phyloP scores from a whole-genome alignment of 2,113 vertebrate species.

The Cacatua alba region DNA sequence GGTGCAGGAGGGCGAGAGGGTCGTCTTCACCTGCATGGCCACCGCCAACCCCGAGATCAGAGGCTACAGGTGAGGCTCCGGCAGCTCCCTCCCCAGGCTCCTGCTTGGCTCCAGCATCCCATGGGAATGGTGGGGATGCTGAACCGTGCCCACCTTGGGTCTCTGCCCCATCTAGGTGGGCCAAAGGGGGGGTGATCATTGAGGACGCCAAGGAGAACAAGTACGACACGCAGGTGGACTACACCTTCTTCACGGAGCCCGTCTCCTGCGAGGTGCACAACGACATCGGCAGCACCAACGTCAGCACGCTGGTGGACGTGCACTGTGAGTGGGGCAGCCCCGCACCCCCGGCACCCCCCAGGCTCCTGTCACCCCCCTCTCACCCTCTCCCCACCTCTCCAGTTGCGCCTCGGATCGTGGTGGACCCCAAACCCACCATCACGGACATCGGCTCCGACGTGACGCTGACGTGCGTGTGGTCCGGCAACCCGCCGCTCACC shows the following conservation, averaged over 20 bases:
- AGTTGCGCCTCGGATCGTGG: slow-evolving; percentile 92
- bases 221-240: slow-evolving; percentile 91
- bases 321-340: slow-evolving; percentile 82
- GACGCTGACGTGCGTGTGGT: slow-evolving; percentile 92
- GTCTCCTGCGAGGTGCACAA: slow-evolving; percentile 97
- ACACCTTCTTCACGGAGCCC: slow-evolving; percentile 96
- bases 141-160: accelerated
- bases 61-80: slow-evolving; percentile 85
- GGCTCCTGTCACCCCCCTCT: neutral
- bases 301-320: slow-evolving; percentile 95
- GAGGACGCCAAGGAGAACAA: slow-evolving; percentile 88
- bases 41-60: slow-evolving; percentile 92
- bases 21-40: slow-evolving; percentile 91
- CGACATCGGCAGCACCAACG: slow-evolving; percentile 93
- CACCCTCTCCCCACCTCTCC: slow-evolving; percentile 21
- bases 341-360: too few relatives aligned
- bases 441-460: slow-evolving; percentile 93
- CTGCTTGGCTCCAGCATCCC: neutral
- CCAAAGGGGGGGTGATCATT: slow-evolving; percentile 91
- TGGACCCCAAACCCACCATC: slow-evolving; percentile 87
- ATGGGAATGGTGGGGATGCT: neutral
- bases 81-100: neutral
- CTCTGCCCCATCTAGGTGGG: slow-evolving; percentile 82
- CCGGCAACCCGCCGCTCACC: slow-evolving; percentile 92
- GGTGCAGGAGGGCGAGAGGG: slow-evolving; percentile 91